Base-by-base conservation (phyloP, 2,113 vertebrate species). In the Galbula dea region DNA sequence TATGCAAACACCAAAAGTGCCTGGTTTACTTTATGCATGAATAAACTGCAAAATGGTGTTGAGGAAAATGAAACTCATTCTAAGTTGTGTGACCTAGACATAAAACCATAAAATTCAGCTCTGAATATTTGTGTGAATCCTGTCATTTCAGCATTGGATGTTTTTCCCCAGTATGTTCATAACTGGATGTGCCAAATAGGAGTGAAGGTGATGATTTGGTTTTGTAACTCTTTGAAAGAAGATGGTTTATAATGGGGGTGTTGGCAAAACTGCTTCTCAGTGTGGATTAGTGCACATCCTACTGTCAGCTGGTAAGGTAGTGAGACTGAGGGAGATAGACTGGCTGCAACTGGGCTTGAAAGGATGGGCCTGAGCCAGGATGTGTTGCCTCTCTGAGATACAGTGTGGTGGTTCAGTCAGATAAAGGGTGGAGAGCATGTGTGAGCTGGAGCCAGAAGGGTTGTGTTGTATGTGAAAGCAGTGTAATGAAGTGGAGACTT, bases 41-140 rank as follows among this genome's bases (percentile, higher is more conserved):
- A 79, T 89, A 93, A 94, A 66, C 90, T 82, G 54, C 57, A 93
- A 89, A 96, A 92, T 88, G 84, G 20, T 57, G 10, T 86, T 88
- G 63, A 69, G 49, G 73, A 73, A 93, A 95, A 88, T 46, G n/a
- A 59, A 93, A 72, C 32, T 79, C 27, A n/a, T 73, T 61, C 27
- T 79, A 51, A 39, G 54, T 57, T 90, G 65, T 63, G 45, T 81
- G 78, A 83, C 62, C 86, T 88, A 68, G 61, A 88, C 82, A 57
- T 82, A 61, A 90, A 86, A 82, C 32, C 26, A 58, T 75, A 69
- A 81, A 83, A 66, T 55, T 61, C 39, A 77, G 16, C 79, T 82
- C 71, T 73, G 74, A 92, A 63, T 94, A 73, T 90, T 81, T 93
- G 36, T 74, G 21, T 89, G 58, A 83, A 86, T 92, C 89, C 71